Percentiles rank a stretch among this genome's conserved stretches.
These are phyloP conservation scores for Bovichtus variegatus DNA, from an alignment of 2,797 vertebrate genomes.

Conservation along the genomic window DNA sequence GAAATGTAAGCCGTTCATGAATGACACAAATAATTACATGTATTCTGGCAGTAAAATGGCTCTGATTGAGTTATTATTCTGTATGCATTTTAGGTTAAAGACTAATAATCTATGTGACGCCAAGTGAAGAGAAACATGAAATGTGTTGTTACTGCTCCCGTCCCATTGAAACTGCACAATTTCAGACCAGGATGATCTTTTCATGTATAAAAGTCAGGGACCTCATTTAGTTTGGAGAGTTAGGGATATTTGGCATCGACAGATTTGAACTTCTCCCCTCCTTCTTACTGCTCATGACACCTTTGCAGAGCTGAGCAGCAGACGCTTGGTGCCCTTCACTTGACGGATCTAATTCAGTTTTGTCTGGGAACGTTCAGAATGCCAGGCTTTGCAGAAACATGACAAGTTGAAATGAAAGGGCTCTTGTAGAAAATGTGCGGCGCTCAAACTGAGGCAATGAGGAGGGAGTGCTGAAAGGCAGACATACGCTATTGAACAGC, in stretches of 20 bases:
- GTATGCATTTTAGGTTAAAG: slow-evolving; percentile 33
- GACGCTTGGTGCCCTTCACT: slow-evolving; percentile 70
- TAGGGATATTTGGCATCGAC: slow-evolving; percentile 60
- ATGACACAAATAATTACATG: slow-evolving; percentile 57
- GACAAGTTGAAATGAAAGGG: slow-evolving; percentile 78
- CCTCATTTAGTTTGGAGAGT: slow-evolving; percentile 61
- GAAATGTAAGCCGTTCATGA: slow-evolving; percentile 46
- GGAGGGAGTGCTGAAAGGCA: slow-evolving; percentile 52
- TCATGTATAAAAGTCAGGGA: slow-evolving; percentile 28
- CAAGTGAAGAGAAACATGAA: slow-evolving; percentile 34
- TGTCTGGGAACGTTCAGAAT: slow-evolving; percentile 75
- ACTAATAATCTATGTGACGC: slow-evolving; percentile 45
- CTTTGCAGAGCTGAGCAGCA: slow-evolving; percentile 65
- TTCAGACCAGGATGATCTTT: slow-evolving; percentile 19
- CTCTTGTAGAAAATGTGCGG: slow-evolving; percentile 62
- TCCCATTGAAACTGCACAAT: slow-evolving; percentile 7
- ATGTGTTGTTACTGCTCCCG: slow-evolving; percentile 14
- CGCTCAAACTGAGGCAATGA: slow-evolving; percentile 47
- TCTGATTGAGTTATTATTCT: slow-evolving; percentile 45
- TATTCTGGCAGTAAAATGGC: slow-evolving; percentile 35
- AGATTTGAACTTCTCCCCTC: slow-evolving; percentile 52
- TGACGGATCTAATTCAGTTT: slow-evolving; percentile 83
- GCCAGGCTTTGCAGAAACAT: slow-evolving; percentile 75
- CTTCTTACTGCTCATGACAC: slow-evolving; percentile 57
- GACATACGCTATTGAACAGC: slow-evolving; percentile 48